Evolutionary conservation across 2,113 vertebrate species (phyloP).

Genomic region (Rhadina sibilatrix): DNA sequence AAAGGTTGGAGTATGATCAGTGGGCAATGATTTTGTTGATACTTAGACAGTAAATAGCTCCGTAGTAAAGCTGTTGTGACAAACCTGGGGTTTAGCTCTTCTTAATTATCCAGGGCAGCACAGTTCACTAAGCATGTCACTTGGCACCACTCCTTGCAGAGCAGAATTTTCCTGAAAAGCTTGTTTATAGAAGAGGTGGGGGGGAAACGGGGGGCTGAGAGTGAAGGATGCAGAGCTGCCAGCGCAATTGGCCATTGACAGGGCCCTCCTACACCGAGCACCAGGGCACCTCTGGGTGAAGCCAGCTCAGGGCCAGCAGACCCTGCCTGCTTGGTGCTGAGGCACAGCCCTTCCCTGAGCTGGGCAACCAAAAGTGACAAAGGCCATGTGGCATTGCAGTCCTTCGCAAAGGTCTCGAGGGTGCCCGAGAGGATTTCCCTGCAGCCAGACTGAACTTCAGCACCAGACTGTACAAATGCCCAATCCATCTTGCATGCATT

Average conservation of each 20-base stretch:
- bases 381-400: neutral
- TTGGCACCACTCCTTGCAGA: neutral
- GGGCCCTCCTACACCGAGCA: neutral
- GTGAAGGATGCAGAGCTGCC: neutral
- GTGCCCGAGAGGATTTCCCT: neutral
- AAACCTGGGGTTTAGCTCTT: neutral
- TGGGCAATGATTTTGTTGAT: neutral
- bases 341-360: neutral
- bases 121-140: neutral
- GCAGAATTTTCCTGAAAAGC: neutral
- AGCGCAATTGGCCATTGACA: neutral
- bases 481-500: neutral
- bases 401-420: rapidly evolving
- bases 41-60: neutral
- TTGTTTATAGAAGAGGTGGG: neutral
- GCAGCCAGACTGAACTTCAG: neutral
- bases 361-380: neutral
- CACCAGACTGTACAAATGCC: neutral
- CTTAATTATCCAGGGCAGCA: neutral
- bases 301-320: neutral
- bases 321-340: neutral
- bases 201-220: neutral
- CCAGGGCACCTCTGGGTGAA: neutral
- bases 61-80: neutral
- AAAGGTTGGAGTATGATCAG: neutral